Percentiles rank a stretch among this genome's conserved stretches.
Evolutionary conservation across 2,113 vertebrate genomes (phyloP).

Genomic region (Vulpes ferrilata): DNA sequence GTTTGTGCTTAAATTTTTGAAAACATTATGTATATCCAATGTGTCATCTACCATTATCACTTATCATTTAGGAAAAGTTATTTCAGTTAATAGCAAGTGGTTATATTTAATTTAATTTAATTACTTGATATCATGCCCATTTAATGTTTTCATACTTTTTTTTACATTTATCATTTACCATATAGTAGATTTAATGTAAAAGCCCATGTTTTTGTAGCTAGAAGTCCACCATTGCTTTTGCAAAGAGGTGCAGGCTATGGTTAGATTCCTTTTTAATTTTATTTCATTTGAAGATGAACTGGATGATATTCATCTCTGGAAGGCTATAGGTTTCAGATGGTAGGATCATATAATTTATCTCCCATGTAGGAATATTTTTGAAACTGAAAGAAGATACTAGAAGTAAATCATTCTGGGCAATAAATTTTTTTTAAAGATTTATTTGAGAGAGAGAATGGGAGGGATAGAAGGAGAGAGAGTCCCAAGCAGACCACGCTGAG

Average conservation of each 20-base stretch:
- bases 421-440: neutral
- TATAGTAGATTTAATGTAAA: neutral
- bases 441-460: neutral
- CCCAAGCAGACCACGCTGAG: neutral
- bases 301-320: neutral
- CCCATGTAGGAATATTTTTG: neutral
- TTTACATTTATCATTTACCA: neutral
- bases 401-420: neutral
- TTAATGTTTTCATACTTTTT: neutral
- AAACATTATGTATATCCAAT: neutral
- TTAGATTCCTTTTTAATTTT: neutral
- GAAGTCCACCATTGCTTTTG: neutral
- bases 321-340: neutral
- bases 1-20: neutral
- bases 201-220: neutral
- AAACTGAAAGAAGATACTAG: neutral
- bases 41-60: neutral
- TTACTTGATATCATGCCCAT: neutral
- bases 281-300: neutral
- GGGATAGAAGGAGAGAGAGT: neutral
- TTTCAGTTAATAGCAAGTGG: neutral
- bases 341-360: neutral
- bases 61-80: neutral
- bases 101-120: neutral
- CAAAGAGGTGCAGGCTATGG: neutral